Evolutionary conservation across 2,888 invertebrate genomes (phyloP).

Genomic region (Hofmannophila pseudospretella): DNA sequence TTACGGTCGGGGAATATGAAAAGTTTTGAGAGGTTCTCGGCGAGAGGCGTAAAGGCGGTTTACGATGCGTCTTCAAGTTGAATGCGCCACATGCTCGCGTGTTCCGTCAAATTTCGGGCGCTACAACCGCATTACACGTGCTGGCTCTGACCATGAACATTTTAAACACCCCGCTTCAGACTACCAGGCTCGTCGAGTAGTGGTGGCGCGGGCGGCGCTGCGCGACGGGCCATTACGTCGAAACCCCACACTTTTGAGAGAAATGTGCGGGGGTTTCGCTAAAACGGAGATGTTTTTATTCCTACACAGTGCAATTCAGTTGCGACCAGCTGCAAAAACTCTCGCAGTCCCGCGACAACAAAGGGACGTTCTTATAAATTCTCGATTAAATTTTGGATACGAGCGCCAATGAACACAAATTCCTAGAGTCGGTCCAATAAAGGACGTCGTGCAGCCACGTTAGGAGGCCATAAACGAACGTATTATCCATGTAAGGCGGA

Average conservation of each 20-base stretch:
- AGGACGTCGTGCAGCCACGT: slow-evolving; percentile 76
- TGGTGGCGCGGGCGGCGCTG: slow-evolving; percentile 25
- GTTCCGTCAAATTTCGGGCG: slow-evolving; percentile 58
- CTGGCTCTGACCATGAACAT: slow-evolving; percentile 73
- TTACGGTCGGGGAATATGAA: slow-evolving; percentile 75
- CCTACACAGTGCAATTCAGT: slow-evolving; percentile 46
- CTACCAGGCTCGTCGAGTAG: slow-evolving; percentile 41
- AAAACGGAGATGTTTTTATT: slow-evolving; percentile 48
- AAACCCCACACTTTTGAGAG: slow-evolving; percentile 26
- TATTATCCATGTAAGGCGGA: slow-evolving; percentile 79
- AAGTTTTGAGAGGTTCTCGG: slow-evolving; percentile 72
- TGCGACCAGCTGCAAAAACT: slow-evolving; percentile 63
- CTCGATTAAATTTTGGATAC: slow-evolving; percentile 75
- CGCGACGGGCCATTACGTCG: slow-evolving; percentile 26
- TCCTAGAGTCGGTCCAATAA: slow-evolving; percentile 76
- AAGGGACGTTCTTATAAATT: slow-evolving; percentile 71
- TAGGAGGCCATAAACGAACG: slow-evolving; percentile 77
- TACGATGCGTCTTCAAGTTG: slow-evolving; percentile 73
- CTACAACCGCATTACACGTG: slow-evolving; percentile 68
- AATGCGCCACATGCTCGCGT: slow-evolving; percentile 68
- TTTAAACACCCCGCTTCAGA: slow-evolving; percentile 61
- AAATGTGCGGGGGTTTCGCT: slow-evolving; percentile 36
- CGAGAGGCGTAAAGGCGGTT: slow-evolving; percentile 72
- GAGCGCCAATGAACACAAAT: slow-evolving; percentile 76
- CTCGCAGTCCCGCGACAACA: slow-evolving; percentile 48